Percentiles rank a stretch among this genome's conserved stretches.
phyloP scores from a whole-genome alignment of 2,888 invertebrate species.

The Mimumesa dahlbomi region DNA sequence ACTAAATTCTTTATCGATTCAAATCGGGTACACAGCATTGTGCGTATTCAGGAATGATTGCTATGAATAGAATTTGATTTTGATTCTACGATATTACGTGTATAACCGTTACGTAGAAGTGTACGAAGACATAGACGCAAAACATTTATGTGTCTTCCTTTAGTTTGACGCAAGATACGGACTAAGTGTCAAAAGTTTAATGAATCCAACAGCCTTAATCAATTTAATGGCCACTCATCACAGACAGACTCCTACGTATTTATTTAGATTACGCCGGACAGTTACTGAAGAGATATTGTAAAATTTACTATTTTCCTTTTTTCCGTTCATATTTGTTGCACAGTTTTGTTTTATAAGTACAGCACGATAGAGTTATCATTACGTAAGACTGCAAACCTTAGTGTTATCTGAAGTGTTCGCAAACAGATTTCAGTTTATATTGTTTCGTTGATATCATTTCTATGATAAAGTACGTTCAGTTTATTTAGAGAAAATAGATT shows the following conservation, averaged over 20 bases:
- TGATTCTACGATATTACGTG: background rate
- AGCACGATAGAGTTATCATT: slow-evolving; percentile 10
- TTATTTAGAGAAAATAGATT: background rate
- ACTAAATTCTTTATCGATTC: too few species aligned
- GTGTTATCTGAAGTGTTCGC: background rate
- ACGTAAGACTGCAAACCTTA: slow-evolving; percentile 1
- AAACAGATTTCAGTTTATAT: too few species aligned
- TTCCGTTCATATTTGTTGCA: too few species aligned
- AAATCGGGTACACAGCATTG: too few species aligned
- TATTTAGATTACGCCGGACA: background rate
- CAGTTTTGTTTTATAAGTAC: background rate
- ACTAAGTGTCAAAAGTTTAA: background rate
- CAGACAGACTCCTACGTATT: background rate
- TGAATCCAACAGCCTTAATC: background rate
- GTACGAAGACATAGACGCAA: background rate
- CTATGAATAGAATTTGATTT: too few species aligned
- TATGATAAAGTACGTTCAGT: background rate
- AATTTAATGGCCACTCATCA: background rate
- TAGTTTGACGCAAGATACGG: slow-evolving; percentile 1
- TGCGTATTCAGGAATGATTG: too few species aligned
- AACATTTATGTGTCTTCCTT: background rate
- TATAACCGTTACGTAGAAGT: background rate
- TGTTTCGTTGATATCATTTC: too few species aligned
- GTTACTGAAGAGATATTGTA: too few species aligned
- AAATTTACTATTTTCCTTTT: background rate